phyloP scores from a whole-genome alignment of 1,140 invertebrate genomes.

The Ostrea edulis region DNA sequence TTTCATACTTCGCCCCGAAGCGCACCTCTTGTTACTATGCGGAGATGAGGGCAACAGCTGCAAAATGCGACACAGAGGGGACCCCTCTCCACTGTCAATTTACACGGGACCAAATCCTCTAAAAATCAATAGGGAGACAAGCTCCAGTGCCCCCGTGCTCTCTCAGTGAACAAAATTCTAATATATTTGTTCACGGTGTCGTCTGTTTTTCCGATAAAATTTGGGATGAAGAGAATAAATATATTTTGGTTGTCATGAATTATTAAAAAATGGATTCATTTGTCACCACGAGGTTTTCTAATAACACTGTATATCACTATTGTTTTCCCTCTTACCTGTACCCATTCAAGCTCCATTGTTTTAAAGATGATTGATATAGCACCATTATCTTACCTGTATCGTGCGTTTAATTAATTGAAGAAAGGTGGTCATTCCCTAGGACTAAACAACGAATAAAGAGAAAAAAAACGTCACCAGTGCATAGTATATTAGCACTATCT shows the following conservation, averaged over 20 bases:
- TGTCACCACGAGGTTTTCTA: slow-evolving; percentile 25
- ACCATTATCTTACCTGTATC: slow-evolving; percentile 33
- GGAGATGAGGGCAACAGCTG: slow-evolving; percentile 56
- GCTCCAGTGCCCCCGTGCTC: slow-evolving; percentile 2
- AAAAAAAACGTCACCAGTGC: not conserved
- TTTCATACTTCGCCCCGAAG: slow-evolving; percentile 21
- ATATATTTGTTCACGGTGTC: slow-evolving; percentile 30
- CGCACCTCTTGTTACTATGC: not conserved
- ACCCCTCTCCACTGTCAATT: slow-evolving; percentile 51
- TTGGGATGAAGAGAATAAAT: slow-evolving; percentile 23
- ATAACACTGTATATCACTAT: slow-evolving; percentile 37
- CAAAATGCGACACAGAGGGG: slow-evolving; percentile 47
- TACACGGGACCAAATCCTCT: slow-evolving; percentile 44
- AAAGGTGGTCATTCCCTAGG: slow-evolving; percentile 40
- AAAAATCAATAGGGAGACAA: slow-evolving; percentile 33
- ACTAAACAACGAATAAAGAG: not conserved
- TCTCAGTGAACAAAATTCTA: slow-evolving; percentile 33
- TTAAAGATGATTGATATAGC: not conserved
- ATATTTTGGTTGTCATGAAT: slow-evolving; percentile 43
- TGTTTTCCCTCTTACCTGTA: slow-evolving; percentile 17
- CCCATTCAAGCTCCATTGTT: not conserved
- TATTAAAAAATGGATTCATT: slow-evolving; percentile 24
- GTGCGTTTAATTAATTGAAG: slow-evolving; percentile 33
- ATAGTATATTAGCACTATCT: not conserved
- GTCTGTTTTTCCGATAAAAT: slow-evolving; percentile 44